Conservation (phyloP, 2,888 invertebrate genomes). For the Caenorhabditis sulstoni region DNA sequence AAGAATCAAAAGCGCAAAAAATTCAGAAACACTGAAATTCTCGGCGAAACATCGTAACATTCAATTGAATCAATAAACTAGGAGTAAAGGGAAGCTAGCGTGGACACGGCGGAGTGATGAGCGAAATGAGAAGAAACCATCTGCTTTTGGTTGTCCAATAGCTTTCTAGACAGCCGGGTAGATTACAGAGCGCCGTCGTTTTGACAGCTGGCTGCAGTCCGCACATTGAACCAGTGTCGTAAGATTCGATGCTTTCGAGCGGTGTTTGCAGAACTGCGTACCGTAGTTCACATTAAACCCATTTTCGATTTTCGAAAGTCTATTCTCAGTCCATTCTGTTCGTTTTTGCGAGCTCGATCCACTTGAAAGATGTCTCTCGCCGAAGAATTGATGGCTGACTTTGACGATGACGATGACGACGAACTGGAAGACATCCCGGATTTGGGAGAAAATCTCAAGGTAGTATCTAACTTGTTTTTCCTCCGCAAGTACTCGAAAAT, state of each 20-base stretch:
- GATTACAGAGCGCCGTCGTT: too few species aligned
- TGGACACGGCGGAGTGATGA: too few species aligned
- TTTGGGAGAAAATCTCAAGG: slow-evolving; percentile 39
- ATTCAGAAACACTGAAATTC: too few species aligned
- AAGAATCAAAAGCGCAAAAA: too few species aligned
- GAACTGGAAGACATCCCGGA: slow-evolving; percentile 70
- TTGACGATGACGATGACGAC: slow-evolving; percentile 89
- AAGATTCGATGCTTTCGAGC: background rate
- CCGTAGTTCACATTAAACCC: slow-evolving; percentile 12
- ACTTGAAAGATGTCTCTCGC: slow-evolving; percentile 92
- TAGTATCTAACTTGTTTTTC: slow-evolving; percentile 11
- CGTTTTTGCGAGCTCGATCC: background rate
- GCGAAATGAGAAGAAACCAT: too few species aligned
- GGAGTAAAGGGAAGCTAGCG: too few species aligned
- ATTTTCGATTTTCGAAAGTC: background rate
- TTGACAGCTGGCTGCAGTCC: slow-evolving; percentile 12
- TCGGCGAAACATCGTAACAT: too few species aligned
- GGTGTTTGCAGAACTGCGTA: slow-evolving; percentile 35
- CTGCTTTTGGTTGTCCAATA: too few species aligned
- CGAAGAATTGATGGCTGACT: slow-evolving; percentile 96
- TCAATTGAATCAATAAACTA: too few species aligned
- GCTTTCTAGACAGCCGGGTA: too few species aligned
- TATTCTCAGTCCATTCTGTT: background rate
- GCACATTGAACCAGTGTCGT: slow-evolving; percentile 3
- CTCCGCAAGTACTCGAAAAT: background rate